Percentiles rank a stretch among this genome's conserved stretches.
Conservation (phyloP, 2,113 vertebrate genomes). For the Psittacula cyanocephala region DNA sequence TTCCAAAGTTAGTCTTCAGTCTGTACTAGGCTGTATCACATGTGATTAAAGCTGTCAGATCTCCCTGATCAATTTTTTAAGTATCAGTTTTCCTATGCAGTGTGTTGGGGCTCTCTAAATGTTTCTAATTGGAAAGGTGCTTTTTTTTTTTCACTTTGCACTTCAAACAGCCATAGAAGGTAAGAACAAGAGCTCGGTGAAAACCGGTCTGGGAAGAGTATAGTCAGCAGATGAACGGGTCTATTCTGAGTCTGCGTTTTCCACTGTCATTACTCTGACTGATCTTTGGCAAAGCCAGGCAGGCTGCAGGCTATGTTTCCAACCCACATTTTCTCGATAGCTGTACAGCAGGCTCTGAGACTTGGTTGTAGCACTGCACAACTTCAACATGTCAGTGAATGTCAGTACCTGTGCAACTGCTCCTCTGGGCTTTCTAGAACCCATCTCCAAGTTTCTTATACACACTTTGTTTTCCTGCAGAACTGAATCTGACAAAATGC, state of each 20-base stretch:
- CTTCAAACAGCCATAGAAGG: background rate
- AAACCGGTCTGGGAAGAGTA: background rate
- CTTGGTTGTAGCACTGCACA: background rate
- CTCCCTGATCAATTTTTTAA: background rate
- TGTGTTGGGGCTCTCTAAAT: background rate
- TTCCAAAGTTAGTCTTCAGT: background rate
- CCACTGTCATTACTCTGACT: background rate
- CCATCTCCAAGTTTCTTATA: background rate
- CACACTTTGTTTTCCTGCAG: background rate
- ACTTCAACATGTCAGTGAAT: background rate
- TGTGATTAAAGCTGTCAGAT: background rate
- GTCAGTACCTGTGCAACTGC: background rate
- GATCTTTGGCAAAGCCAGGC: slow-evolving; percentile 1
- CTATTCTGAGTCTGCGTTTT: background rate
- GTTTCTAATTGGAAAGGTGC: background rate
- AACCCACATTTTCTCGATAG: background rate
- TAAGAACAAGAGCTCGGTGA: background rate
- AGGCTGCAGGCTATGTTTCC: background rate
- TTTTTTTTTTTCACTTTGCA: background rate
- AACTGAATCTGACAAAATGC: background rate
- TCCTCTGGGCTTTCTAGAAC: background rate
- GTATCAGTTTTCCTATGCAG: background rate
- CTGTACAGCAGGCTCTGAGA: background rate
- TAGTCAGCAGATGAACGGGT: background rate
- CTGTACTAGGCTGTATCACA: background rate